Conservation (phyloP, 2,797 vertebrate genomes). For the Myotis planiceps region DNA sequence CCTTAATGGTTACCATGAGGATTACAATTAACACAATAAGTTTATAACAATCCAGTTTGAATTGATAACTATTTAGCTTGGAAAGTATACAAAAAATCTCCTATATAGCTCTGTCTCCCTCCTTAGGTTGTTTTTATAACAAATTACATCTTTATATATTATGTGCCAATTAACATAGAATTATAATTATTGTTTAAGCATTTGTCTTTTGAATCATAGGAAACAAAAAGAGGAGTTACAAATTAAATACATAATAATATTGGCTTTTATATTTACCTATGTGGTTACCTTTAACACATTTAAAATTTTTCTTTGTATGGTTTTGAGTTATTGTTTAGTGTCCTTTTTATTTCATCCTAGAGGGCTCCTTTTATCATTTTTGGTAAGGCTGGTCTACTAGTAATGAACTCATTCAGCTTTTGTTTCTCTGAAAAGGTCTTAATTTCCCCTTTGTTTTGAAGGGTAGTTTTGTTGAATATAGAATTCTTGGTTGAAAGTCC, state of each 20-base stretch:
- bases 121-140: no score
- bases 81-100: no score
- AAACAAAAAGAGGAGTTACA: neutral
- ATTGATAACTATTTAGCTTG: no score
- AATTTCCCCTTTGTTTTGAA: neutral
- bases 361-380: no score
- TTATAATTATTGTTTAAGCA: neutral
- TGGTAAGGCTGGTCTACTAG: no score
- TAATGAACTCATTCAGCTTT: neutral
- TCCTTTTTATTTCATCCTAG: no score
- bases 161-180: neutral
- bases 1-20: neutral
- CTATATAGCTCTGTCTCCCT: no score
- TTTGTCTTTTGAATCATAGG: slow-evolving; percentile 1
- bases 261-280: neutral
- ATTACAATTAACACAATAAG: neutral
- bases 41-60: neutral
- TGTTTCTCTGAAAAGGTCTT: neutral
- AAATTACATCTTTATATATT: neutral
- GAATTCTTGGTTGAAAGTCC: neutral
- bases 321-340: no score
- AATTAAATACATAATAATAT: neutral
- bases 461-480: neutral
- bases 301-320: neutral
- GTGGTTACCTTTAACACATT: neutral